phyloP scores from a whole-genome alignment of 2,113 vertebrate species.

The Nymphicus hollandicus region DNA sequence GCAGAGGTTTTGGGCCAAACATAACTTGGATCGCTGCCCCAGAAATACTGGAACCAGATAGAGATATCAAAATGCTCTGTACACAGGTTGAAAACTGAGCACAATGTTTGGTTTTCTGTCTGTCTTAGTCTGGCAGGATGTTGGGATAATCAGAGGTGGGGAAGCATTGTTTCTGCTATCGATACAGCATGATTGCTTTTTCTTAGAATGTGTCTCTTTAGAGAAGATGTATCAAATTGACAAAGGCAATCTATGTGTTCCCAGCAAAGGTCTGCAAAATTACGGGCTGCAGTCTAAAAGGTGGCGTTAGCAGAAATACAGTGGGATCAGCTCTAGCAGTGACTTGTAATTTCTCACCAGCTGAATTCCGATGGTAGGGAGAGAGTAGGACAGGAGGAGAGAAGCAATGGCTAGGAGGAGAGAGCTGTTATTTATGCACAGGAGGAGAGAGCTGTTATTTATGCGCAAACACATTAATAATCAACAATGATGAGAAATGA shows the following conservation, averaged over 20 bases:
- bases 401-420: neutral
- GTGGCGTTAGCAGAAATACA: neutral
- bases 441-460: neutral
- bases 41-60: neutral
- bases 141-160: constrained; percentile 28
- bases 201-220: neutral
- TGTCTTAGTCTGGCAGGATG: constrained; percentile 37
- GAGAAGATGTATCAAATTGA: neutral
- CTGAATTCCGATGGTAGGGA: neutral
- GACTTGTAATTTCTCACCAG: neutral
- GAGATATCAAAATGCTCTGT: constrained; percentile 20
- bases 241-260: neutral
- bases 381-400: neutral
- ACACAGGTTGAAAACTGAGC: constrained; percentile 23
- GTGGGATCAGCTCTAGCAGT: neutral
- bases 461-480: constrained; percentile 36
- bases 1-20: constrained; percentile 31
- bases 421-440: neutral
- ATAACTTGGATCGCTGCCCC: neutral
- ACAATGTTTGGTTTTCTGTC: constrained; percentile 46
- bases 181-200: neutral
- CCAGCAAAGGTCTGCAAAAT: constrained; percentile 38
- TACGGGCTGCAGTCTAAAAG: neutral
- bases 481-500: constrained; percentile 26
- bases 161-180: constrained; percentile 38